phyloP scores from a whole-genome alignment of 1,140 invertebrate species.

The Cherax quadricarinatus region DNA sequence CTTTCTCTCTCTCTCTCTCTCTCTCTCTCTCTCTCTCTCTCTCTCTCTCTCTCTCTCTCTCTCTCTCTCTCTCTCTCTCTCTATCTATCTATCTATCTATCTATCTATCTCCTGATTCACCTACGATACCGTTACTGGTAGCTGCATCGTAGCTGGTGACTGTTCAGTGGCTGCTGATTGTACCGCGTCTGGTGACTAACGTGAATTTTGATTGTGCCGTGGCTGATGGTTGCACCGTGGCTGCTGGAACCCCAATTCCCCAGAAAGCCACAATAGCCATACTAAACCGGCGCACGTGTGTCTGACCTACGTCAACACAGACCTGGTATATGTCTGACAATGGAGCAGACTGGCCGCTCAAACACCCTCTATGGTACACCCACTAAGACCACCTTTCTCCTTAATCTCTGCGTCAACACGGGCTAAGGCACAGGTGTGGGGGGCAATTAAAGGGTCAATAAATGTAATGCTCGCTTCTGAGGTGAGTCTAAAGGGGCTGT shows the following conservation, averaged over 20 bases:
- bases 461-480: constrained; percentile 14
- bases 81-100: too few species aligned
- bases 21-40: not conserved
- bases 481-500: not conserved
- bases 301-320: constrained; percentile 9
- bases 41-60: not conserved
- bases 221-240: too few species aligned
- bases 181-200: too few species aligned
- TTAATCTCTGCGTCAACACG: constrained; percentile 42
- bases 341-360: not conserved
- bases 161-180: too few species aligned
- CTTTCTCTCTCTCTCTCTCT: constrained; percentile 7
- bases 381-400: constrained; percentile 24
- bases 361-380: not conserved
- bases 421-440: constrained; percentile 31
- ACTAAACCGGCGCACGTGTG: constrained; percentile 45
- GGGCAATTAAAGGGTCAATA: constrained; percentile 56
- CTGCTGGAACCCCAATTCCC: too few species aligned
- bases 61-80: constrained; percentile 2
- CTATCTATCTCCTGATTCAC: not conserved
- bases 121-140: too few species aligned
- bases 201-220: too few species aligned
- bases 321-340: not conserved
- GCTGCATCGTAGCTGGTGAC: too few species aligned
- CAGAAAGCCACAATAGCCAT: not conserved